A percentile compares a stretch with the other conserved stretches of the same genome.
These are phyloP conservation scores for Xenopus laevis DNA, from an alignment of 2,113 vertebrate species.

Conservation along the genomic window DNA sequence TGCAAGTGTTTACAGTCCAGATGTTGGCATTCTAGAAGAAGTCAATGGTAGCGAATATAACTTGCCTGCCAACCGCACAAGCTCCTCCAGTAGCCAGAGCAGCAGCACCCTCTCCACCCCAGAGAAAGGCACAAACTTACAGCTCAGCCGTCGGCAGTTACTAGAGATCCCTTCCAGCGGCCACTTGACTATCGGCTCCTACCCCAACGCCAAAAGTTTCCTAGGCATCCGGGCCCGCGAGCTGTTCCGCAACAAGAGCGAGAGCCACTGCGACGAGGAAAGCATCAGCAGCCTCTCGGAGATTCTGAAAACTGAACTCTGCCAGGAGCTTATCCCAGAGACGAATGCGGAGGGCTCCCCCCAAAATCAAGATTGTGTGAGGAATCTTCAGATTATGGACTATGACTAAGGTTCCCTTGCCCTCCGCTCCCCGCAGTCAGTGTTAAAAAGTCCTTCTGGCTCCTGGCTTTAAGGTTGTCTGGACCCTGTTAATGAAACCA, in stretches of 20 bases:
- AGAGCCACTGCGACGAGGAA: constrained; percentile 92
- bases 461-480: constrained; percentile 54
- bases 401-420: constrained; percentile 71
- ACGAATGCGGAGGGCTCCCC: constrained; percentile 3
- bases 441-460: constrained; percentile 73
- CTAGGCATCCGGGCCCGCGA: constrained; percentile 92
- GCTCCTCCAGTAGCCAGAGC: constrained; percentile 53
- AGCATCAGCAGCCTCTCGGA: constrained; percentile 75
- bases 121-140: constrained; percentile 13
- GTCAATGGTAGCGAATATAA: constrained; percentile 57
- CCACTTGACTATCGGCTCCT: constrained; percentile 85
- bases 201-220: constrained; percentile 91
- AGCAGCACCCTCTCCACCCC: constrained; percentile 20
- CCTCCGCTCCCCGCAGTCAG: constrained; percentile 62
- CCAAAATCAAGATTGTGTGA: constrained; percentile 63
- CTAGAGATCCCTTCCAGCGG: constrained; percentile 68
- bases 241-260: constrained; percentile 94
- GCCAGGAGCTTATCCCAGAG: constrained; percentile 61
- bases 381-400: constrained; percentile 93
- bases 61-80: constrained; percentile 43
- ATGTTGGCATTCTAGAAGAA: constrained; percentile 53
- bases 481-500: neutral
- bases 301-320: constrained; percentile 80
- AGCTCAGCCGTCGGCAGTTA: constrained; percentile 61
- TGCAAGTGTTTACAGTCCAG: constrained; percentile 40